Percentiles rank a stretch among this genome's conserved stretches.
phyloP scores from a whole-genome alignment of 2,888 invertebrate genomes.

The Pristionchus maxplancki region DNA sequence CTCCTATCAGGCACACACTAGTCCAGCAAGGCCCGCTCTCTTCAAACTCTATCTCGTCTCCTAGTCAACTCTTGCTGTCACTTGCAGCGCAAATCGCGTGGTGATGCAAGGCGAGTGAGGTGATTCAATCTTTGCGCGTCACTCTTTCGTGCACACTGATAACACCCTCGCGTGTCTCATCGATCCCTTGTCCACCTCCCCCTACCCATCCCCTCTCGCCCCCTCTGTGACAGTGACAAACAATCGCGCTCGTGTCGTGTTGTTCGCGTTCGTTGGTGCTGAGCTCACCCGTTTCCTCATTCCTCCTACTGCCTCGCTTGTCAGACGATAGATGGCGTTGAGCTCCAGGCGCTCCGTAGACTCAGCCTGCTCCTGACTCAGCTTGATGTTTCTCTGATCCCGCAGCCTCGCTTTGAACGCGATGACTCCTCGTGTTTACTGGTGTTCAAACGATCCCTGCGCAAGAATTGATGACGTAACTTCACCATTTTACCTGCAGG shows the following conservation, averaged over 20 bases:
- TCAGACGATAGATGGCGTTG: background rate
- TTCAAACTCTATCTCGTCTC: background rate
- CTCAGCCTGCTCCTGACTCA: too few relatives aligned
- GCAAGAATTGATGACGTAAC: background rate
- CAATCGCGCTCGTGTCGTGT: background rate
- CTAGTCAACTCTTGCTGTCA: background rate
- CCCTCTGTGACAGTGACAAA: background rate
- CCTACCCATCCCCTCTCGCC: background rate
- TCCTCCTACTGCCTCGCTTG: too few relatives aligned
- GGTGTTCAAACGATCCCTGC: background rate
- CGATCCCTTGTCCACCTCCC: background rate
- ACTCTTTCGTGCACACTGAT: background rate
- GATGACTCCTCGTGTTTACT: background rate
- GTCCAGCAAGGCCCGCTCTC: background rate
- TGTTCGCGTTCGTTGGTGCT: background rate
- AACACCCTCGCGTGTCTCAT: background rate
- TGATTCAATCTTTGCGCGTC: slow-evolving; percentile 17
- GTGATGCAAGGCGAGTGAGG: background rate
- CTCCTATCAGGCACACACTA: background rate
- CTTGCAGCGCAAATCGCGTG: background rate
- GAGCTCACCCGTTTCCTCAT: background rate
- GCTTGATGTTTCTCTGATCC: background rate
- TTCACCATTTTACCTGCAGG: too few relatives aligned
- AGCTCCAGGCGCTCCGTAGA: background rate
- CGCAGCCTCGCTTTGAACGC: background rate